Conservation (phyloP, 92 coral and sea anemone species). For the Micromussa lordhowensis region DNA sequence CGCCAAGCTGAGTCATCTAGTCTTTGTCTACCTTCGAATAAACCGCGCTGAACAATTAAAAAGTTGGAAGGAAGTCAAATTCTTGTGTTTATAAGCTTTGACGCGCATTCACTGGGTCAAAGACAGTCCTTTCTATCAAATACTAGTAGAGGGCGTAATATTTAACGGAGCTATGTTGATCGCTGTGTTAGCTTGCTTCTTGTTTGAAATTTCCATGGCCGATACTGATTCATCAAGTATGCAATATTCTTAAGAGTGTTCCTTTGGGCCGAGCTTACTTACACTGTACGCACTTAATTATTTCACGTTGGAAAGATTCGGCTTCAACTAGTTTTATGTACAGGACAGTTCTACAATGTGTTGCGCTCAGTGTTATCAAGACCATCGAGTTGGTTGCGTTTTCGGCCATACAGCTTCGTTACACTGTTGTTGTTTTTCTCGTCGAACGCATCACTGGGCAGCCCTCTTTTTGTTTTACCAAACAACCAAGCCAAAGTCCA, state of each 20-base stretch:
- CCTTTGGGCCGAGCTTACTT: background rate
- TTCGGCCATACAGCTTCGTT: background rate
- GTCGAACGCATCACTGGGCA: background rate
- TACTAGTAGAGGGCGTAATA: background rate
- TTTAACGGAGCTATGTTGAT: background rate
- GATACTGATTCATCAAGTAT: constrained; percentile 19
- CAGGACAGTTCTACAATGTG: background rate
- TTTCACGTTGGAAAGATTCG: background rate
- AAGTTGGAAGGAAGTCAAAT: constrained; percentile 19
- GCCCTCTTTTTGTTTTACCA: background rate
- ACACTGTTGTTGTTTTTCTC: background rate
- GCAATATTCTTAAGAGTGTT: background rate
- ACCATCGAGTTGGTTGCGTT: background rate
- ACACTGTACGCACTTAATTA: background rate
- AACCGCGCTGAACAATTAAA: background rate
- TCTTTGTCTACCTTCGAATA: constrained; percentile 8
- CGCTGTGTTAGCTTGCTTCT: background rate
- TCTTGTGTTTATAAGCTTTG: background rate
- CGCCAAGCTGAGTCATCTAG: background rate
- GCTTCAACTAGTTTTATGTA: background rate
- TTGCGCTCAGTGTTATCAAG: background rate
- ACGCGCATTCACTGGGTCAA: background rate
- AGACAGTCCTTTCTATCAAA: background rate
- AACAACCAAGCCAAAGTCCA: background rate
- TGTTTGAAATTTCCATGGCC: constrained; percentile 24